Conservation (phyloP, 2,888 invertebrate species). For the Boloria euphrosyne region DNA sequence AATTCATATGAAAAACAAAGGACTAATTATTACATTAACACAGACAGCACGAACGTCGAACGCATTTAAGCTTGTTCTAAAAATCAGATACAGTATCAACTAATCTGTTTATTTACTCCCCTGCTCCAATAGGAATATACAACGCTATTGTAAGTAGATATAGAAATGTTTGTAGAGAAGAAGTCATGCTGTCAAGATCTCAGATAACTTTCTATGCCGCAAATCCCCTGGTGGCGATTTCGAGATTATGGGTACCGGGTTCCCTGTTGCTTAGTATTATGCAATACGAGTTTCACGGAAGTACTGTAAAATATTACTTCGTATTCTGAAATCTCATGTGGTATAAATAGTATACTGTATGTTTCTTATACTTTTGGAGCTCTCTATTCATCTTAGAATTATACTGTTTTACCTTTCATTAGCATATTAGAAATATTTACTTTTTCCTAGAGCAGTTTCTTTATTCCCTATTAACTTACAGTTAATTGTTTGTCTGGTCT, state of each 20-base stretch:
- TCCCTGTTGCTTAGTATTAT: conserved; percentile 9
- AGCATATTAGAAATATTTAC: no score
- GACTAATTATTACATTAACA: not conserved
- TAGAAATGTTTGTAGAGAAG: conserved; percentile 28
- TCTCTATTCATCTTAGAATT: no score
- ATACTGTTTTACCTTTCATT: no score
- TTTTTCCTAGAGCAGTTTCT: no score
- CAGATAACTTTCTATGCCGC: conserved; percentile 28
- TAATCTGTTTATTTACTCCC: conserved; percentile 19
- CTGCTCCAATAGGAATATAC: conserved; percentile 7
- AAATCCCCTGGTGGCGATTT: conserved; percentile 29
- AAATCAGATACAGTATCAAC: conserved; percentile 13
- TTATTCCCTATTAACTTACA: no score
- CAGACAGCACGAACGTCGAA: not conserved
- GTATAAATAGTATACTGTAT: no score
- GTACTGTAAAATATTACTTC: not conserved
- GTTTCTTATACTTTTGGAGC: no score
- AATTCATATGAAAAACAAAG: no score
- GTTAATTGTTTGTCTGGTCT: no score
- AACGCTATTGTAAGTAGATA: conserved; percentile 2
- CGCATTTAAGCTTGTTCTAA: conserved; percentile 14
- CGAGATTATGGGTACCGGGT: conserved; percentile 22
- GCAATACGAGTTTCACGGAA: conserved; percentile 15
- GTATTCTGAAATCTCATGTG: not conserved
- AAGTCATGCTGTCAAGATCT: conserved; percentile 29